Evolutionary conservation across 2,888 invertebrate species (phyloP).

Genomic region (Myopa testacea): DNA sequence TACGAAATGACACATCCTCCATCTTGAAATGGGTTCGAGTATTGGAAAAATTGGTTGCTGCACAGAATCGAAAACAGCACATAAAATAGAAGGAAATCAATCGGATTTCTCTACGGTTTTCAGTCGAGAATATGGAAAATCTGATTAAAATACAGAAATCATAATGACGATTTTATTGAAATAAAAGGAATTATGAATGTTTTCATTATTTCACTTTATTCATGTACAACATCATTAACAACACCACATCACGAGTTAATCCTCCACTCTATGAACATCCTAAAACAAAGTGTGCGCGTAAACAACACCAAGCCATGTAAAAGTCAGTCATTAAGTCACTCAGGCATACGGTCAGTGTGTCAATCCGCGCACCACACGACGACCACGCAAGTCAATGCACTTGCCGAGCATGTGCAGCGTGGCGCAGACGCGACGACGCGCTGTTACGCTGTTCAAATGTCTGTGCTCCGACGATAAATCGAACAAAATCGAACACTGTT

Average conservation of each 20-base stretch:
- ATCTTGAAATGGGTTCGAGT: too few relatives aligned
- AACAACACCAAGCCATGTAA: slow-evolving; percentile 43
- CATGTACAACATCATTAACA: too few relatives aligned
- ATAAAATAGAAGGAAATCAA: too few relatives aligned
- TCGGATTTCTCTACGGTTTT: too few relatives aligned
- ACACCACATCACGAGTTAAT: background rate
- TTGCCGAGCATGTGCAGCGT: slow-evolving; percentile 33
- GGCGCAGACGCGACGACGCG: background rate
- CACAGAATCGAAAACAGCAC: too few relatives aligned
- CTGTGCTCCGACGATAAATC: slow-evolving; percentile 12
- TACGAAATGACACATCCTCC: too few relatives aligned
- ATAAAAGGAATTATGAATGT: too few relatives aligned
- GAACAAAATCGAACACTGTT: background rate
- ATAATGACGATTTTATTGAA: too few relatives aligned
- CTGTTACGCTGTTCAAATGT: background rate
- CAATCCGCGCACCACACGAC: slow-evolving; percentile 45
- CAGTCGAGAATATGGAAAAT: too few relatives aligned
- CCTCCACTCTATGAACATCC: slow-evolving; percentile 8
- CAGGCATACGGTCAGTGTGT: slow-evolving; percentile 64
- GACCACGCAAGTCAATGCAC: slow-evolving; percentile 46
- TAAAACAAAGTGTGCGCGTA: slow-evolving; percentile 25
- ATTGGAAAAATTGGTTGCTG: too few relatives aligned
- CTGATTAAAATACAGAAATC: too few relatives aligned
- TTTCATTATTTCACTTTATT: too few relatives aligned
- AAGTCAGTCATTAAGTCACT: slow-evolving; percentile 65